Percentiles rank a stretch among this genome's conserved stretches.
phyloP scores from a whole-genome alignment of 2,113 vertebrate genomes.

The Neotragus moschatus region DNA sequence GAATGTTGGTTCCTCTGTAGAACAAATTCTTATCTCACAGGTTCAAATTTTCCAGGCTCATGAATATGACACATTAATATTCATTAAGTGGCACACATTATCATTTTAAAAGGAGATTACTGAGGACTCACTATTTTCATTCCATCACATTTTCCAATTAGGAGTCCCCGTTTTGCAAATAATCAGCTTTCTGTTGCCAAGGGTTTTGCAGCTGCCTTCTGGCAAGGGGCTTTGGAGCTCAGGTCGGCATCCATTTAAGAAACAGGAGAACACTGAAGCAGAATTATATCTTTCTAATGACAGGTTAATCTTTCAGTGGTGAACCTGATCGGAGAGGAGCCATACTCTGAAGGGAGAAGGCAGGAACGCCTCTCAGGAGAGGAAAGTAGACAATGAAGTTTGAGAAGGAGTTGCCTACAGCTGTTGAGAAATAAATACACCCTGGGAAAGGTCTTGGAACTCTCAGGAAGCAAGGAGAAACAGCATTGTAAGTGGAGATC shows the following conservation, averaged over 20 bases:
- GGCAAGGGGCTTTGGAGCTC: constrained; percentile 54
- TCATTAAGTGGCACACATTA: constrained; percentile 77
- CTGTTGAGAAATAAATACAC: background rate
- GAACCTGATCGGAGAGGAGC: constrained; percentile 59
- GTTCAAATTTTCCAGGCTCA: constrained; percentile 75
- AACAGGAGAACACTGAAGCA: constrained; percentile 69
- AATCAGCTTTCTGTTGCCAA: constrained; percentile 78
- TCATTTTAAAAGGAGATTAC: constrained; percentile 79
- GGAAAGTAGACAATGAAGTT: background rate
- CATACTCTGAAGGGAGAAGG: background rate
- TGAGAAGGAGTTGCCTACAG: background rate
- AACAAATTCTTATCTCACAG: constrained; percentile 72
- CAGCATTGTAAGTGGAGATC: background rate
- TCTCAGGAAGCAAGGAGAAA: background rate
- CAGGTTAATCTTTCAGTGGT: constrained; percentile 69
- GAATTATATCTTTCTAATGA: constrained; percentile 75
- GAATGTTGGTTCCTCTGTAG: background rate
- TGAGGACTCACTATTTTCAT: constrained; percentile 77
- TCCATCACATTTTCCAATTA: constrained; percentile 82
- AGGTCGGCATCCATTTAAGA: constrained; percentile 69
- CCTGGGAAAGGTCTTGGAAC: background rate
- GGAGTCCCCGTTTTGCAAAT: constrained; percentile 78
- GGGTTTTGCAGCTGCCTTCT: constrained; percentile 73
- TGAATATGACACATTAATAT: constrained; percentile 79
- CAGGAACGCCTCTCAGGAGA: background rate